Percentiles rank a stretch among this genome's conserved stretches.
Evolutionary conservation across 2,888 invertebrate species (phyloP).

Genomic region (Nezara viridula): DNA sequence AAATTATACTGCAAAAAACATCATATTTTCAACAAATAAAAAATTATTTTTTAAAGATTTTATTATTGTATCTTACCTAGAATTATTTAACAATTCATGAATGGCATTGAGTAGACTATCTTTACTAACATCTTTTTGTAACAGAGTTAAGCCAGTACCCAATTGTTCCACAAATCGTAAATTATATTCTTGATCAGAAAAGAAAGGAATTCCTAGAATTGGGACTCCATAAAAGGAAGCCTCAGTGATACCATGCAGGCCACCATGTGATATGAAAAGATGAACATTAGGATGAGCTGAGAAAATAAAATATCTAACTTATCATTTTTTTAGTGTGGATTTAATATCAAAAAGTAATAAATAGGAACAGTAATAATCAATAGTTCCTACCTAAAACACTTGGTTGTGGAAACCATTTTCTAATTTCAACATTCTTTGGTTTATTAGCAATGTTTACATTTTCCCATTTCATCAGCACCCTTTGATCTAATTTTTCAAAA

Average conservation of each 20-base stretch:
- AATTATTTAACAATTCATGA: slow-evolving; percentile 69
- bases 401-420: slow-evolving; percentile 55
- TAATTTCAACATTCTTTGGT: slow-evolving; percentile 42
- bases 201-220: slow-evolving; percentile 67
- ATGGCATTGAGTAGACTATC: slow-evolving; percentile 69
- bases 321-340: background rate
- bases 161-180: slow-evolving; percentile 61
- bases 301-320: background rate
- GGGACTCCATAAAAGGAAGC: slow-evolving; percentile 70
- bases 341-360: background rate
- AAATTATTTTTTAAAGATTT: background rate
- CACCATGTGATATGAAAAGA: slow-evolving; percentile 73
- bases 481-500: slow-evolving; percentile 25
- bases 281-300: slow-evolving; percentile 70
- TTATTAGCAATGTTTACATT: slow-evolving; percentile 1
- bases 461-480: slow-evolving; percentile 54
- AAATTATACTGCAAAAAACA: background rate
- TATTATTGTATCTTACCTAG: slow-evolving; percentile 69
- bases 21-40: background rate
- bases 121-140: slow-evolving; percentile 63
- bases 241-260: slow-evolving; percentile 71
- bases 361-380: no score
- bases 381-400: slow-evolving; percentile 43
- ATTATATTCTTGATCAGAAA: slow-evolving; percentile 65
- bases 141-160: slow-evolving; percentile 63